Evolutionary conservation across 2,113 vertebrate species (phyloP).

Genomic region (Dascyllus trimaculatus): DNA sequence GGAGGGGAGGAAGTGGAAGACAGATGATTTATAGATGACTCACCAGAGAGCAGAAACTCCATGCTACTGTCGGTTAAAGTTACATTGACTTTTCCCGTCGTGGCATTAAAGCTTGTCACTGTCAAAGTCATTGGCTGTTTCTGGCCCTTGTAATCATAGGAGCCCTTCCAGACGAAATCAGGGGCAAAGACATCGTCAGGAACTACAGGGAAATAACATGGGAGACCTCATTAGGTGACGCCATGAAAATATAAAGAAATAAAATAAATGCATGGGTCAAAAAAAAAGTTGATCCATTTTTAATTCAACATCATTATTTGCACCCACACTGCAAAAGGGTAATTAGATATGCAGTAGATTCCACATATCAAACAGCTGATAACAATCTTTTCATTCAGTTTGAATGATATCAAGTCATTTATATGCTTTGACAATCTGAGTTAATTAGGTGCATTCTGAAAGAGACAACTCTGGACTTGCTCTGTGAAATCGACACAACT

Average conservation of each 20-base stretch:
- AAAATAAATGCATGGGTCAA: not conserved
- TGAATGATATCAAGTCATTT: constrained; percentile 25
- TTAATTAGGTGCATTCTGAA: constrained; percentile 35
- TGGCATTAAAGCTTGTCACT: constrained; percentile 92
- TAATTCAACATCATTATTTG: constrained; percentile 10
- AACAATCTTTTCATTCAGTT: constrained; percentile 47
- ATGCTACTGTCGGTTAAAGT: constrained; percentile 93
- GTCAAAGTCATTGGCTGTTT: constrained; percentile 97
- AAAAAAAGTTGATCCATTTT: constrained; percentile 3
- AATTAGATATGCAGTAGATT: constrained; percentile 34
- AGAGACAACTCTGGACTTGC: constrained; percentile 13
- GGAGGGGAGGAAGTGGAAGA: constrained; percentile 38
- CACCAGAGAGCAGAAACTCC: constrained; percentile 96
- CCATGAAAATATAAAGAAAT: not conserved
- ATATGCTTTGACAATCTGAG: constrained; percentile 33
- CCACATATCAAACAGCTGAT: constrained; percentile 39
- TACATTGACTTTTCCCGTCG: constrained; percentile 94
- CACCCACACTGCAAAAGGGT: constrained; percentile 16
- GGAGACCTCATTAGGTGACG: constrained; percentile 1
- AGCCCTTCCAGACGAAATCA: constrained; percentile 98
- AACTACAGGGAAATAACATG: constrained; percentile 82
- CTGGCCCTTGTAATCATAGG: constrained; percentile 94
- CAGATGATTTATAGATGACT: constrained; percentile 74
- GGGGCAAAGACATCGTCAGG: constrained; percentile 95
- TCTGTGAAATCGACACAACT: constrained; percentile 25